These are phyloP conservation scores for Euproctis similis DNA, from an alignment of 2,888 invertebrate genomes.

Conservation along the genomic window DNA sequence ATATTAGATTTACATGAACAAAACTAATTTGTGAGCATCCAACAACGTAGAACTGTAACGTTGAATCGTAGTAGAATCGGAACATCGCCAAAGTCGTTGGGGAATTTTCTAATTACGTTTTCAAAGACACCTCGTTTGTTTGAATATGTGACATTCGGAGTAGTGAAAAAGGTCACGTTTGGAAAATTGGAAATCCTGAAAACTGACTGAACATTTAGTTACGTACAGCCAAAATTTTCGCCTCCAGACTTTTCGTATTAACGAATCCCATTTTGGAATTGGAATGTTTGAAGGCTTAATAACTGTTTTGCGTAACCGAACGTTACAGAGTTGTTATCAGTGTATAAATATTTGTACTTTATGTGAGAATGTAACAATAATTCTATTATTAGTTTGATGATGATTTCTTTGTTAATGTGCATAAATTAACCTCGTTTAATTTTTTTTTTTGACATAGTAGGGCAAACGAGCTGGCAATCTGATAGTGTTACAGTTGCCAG, in stretches of 20 bases:
- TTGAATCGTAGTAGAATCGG: conserved; percentile 42
- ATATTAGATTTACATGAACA: conserved; percentile 29
- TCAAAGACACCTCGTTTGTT: conserved; percentile 74
- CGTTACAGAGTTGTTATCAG: too few species aligned
- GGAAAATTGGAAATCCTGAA: conserved; percentile 60
- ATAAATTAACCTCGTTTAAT: too few species aligned
- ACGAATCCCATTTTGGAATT: conserved; percentile 47
- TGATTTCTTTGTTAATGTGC: too few species aligned
- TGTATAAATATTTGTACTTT: too few species aligned
- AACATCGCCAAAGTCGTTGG: conserved; percentile 61
- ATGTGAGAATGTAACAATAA: too few species aligned
- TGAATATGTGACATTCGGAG: conserved; percentile 64
- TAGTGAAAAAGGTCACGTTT: conserved; percentile 73
- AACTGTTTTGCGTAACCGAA: too few species aligned
- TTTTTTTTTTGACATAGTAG: too few species aligned
- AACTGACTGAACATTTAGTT: conserved; percentile 20
- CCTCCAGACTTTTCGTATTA: conserved; percentile 53
- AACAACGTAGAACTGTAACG: conserved; percentile 39
- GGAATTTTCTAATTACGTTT: conserved; percentile 76
- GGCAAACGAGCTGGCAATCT: too few species aligned
- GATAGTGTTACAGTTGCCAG: too few species aligned
- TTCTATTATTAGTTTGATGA: too few species aligned
- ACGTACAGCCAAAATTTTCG: conserved; percentile 38
- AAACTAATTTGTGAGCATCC: conserved; percentile 61
- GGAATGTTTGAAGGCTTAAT: too few species aligned